These are phyloP conservation scores for Gallinago solitaria DNA, from an alignment of 2,797 vertebrate species.

Conservation along the genomic window DNA sequence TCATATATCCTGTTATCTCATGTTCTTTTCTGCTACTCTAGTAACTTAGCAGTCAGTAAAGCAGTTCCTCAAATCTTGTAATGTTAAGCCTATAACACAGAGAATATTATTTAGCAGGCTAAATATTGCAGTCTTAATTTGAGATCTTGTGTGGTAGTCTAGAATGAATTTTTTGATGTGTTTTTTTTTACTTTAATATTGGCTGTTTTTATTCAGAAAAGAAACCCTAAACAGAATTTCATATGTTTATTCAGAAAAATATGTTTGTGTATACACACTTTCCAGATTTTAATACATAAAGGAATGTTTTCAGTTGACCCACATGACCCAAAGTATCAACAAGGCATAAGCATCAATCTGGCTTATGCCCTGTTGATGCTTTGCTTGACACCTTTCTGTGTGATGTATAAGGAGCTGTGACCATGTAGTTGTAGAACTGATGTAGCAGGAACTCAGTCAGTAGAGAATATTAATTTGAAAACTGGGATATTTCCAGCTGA, in stretches of 20 bases:
- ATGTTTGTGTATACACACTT: background rate
- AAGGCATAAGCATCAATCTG: background rate
- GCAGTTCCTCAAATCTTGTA: background rate
- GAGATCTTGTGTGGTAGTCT: background rate
- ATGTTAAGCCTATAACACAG: background rate
- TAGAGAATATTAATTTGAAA: background rate
- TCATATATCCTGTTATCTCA: background rate
- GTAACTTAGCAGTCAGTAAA: background rate
- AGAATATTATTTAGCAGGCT: background rate
- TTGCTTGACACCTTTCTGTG: background rate
- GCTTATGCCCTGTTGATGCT: conserved; percentile 14
- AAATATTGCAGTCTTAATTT: background rate
- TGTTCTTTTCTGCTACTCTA: background rate
- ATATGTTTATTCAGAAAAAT: background rate
- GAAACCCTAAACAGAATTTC: background rate
- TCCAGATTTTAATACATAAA: background rate
- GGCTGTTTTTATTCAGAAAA: background rate
- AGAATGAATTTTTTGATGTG: background rate
- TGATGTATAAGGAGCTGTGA: background rate
- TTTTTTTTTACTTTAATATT: background rate
- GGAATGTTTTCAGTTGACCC: background rate
- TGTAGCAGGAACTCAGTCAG: background rate
- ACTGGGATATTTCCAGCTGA: background rate
- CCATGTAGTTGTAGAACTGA: background rate
- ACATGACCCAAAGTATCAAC: background rate